A percentile compares a stretch with the other conserved stretches of the same genome.
These are phyloP conservation scores for Microtus ochrogaster DNA, from an alignment of 2,113 vertebrate genomes.

Conservation along the genomic window DNA sequence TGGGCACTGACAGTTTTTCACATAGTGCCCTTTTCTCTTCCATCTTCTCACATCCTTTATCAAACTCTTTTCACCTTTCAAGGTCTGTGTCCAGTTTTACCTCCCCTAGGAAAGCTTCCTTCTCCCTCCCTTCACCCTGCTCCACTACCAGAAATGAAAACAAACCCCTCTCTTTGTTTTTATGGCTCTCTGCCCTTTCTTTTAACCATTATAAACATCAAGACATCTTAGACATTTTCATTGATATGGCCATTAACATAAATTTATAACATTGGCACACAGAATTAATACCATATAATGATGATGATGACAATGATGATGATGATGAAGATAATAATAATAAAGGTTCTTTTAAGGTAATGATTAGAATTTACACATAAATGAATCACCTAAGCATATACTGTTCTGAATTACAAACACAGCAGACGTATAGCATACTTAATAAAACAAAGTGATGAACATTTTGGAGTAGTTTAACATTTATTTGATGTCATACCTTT, in stretches of 20 bases:
- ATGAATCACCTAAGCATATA: slow-evolving; percentile 28
- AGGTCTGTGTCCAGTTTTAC: not conserved
- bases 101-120: not conserved
- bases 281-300: not conserved
- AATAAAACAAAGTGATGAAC: slow-evolving; percentile 14
- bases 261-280: not conserved
- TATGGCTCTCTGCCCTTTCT: not conserved
- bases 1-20: slow-evolving; percentile 28
- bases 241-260: not conserved
- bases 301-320: no score
- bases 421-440: slow-evolving; percentile 16
- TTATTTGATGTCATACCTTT: slow-evolving; percentile 26
- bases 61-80: slow-evolving; percentile 32
- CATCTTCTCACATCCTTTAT: slow-evolving; percentile 3
- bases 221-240: not conserved
- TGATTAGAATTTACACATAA: slow-evolving; percentile 9
- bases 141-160: slow-evolving; percentile 1
- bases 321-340: not conserved
- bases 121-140: not conserved
- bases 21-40: not conserved
- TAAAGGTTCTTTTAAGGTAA: not conserved
- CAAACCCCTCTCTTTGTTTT: not conserved
- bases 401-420: not conserved
- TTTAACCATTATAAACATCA: not conserved
- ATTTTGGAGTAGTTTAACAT: slow-evolving; percentile 25